These are phyloP conservation scores for Heliconius nattereri DNA, from an alignment of 1,140 invertebrate species.

Conservation along the genomic window DNA sequence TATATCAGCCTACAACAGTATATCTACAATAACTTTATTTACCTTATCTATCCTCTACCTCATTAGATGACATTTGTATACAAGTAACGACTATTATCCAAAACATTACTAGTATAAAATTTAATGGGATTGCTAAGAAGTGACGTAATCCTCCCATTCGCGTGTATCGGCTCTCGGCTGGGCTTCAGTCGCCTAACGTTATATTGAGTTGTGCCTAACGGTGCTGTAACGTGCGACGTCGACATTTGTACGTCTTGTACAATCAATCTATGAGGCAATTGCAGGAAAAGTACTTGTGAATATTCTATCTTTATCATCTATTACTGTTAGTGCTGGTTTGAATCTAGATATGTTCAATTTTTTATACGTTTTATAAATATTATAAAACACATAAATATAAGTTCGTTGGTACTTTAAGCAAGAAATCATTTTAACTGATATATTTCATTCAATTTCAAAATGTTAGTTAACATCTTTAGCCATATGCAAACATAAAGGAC, in stretches of 20 bases:
- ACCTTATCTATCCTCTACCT: too few species aligned
- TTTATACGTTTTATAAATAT: too few species aligned
- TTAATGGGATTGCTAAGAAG: constrained; percentile 15
- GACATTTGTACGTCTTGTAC: constrained; percentile 3
- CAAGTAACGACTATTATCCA: too few species aligned
- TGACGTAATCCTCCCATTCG: constrained; percentile 19
- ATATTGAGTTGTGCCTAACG: constrained; percentile 22
- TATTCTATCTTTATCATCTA: neutral
- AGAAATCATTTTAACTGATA: too few species aligned
- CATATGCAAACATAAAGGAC: neutral
- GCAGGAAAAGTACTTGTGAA: neutral
- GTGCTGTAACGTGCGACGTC: constrained; percentile 1
- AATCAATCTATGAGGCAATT: neutral
- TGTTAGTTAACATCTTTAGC: neutral
- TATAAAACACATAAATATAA: too few species aligned
- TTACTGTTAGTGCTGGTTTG: neutral
- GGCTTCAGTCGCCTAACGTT: constrained; percentile 13
- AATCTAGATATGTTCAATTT: too few species aligned
- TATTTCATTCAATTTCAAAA: too few species aligned
- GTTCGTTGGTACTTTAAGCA: too few species aligned
- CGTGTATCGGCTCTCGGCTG: constrained; percentile 6
- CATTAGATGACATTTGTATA: too few species aligned
- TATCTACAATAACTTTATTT: too few species aligned
- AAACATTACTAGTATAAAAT: neutral
- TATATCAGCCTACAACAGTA: too few species aligned